These are phyloP conservation scores for Poeciliopsis turneri DNA, from an alignment of 2,797 vertebrate species.

Conservation along the genomic window DNA sequence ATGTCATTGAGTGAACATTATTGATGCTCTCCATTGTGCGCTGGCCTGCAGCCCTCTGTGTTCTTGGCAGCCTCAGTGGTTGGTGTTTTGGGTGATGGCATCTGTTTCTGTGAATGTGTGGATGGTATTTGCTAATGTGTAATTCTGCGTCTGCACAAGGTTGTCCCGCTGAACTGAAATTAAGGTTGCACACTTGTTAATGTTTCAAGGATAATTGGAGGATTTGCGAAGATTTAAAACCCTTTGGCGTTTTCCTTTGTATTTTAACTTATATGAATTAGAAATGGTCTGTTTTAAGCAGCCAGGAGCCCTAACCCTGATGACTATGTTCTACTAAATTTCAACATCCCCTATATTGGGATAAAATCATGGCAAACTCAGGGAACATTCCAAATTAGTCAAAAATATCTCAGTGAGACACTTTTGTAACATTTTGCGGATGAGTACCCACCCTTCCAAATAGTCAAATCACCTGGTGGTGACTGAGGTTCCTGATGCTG, in stretches of 20 bases:
- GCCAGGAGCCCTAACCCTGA: neutral
- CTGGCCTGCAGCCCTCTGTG: conserved; percentile 11
- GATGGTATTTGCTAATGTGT: neutral
- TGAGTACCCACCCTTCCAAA: neutral
- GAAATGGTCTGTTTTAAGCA: neutral
- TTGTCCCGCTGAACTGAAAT: conserved; percentile 10
- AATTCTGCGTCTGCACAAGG: neutral
- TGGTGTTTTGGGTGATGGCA: conserved; percentile 25
- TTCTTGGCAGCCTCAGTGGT: conserved; percentile 11
- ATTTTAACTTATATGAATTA: neutral
- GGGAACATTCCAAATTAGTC: neutral
- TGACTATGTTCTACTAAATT: neutral
- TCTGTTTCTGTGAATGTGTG: neutral
- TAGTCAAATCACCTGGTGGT: neutral
- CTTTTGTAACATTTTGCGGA: neutral
- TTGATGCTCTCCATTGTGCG: conserved; percentile 1
- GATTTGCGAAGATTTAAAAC: neutral
- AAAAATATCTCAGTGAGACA: neutral
- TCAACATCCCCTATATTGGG: neutral
- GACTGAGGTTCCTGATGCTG: neutral
- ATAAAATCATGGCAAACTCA: neutral
- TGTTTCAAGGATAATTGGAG: neutral
- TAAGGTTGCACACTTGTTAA: neutral
- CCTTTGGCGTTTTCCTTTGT: neutral
- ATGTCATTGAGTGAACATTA: conserved; percentile 15